These are phyloP conservation scores for Artibeus jamaicensis DNA, from an alignment of 2,797 vertebrate species.

Conservation along the genomic window DNA sequence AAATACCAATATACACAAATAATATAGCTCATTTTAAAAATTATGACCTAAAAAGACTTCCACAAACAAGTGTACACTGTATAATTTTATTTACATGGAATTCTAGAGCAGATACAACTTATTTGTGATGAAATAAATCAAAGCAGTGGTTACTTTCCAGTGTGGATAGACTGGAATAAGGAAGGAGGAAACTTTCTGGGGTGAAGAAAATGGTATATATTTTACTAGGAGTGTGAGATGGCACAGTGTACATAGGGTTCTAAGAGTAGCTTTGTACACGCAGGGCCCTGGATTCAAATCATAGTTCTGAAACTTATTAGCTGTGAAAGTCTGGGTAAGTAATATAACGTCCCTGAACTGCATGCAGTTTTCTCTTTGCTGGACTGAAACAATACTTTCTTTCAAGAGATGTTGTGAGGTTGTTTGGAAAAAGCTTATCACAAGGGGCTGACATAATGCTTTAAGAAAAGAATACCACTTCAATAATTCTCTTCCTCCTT, in stretches of 20 bases:
- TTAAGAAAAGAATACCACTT: conserved; percentile 42
- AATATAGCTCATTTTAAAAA: not conserved
- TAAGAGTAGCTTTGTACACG: not conserved
- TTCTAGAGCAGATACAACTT: not conserved
- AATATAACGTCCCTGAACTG: not conserved
- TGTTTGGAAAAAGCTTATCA: not conserved
- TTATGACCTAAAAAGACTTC: not conserved
- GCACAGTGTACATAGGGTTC: not conserved
- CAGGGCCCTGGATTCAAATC: not conserved
- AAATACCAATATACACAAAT: not conserved
- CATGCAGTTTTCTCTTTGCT: not conserved
- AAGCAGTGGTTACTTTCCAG: not conserved
- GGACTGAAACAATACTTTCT: not conserved
- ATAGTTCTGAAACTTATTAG: not conserved
- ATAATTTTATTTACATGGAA: not conserved
- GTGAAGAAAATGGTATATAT: not conserved
- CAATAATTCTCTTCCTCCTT: not conserved
- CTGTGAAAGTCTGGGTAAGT: not conserved
- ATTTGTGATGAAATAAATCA: not conserved
- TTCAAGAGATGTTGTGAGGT: not conserved
- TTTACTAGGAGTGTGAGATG: not conserved
- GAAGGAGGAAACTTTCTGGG: not conserved
- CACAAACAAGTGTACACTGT: not conserved
- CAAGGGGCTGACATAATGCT: not conserved
- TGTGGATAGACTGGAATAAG: not conserved